Evolutionary conservation across 2,888 invertebrate species (phyloP), one percentile per base, ranked within the genome.

Genomic region (Abrostola tripartita): DNA sequence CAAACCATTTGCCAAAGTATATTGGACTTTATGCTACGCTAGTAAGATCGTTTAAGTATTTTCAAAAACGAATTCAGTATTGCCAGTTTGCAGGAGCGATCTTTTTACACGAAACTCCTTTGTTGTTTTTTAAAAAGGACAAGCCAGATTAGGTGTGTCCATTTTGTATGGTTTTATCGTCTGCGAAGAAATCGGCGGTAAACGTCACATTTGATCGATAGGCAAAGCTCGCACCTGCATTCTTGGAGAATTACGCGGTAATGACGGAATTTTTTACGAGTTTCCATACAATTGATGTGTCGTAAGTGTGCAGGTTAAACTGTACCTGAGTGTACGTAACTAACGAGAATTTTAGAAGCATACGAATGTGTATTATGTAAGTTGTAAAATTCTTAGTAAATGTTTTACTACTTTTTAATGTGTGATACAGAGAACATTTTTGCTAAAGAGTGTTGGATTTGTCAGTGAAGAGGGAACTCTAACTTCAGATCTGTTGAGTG

Each of bases 171-270:
- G 86, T 89, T 90, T 90, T 90, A 87, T 86, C 77, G 82, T 80
- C 70, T 75, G 78, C 84, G 77, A 77, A 80, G 76, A 81, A 70
- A 78, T 81, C 79, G 86, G 86, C 82, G 86, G 86, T 91, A 88
- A 92, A 92, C 90, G 93, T 88, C 92, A 92, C 83, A 82, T 74
- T 86, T 93, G 93, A 93, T 93, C 80, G 92, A 94, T 93, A 87
- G 82, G 74, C 61, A 51, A 52, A 56, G 67, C 78, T 86, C 76
- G 83, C 92, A 93, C 92, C 92, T 93, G 92, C 90, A 83, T 67
- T 77, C 74, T 78, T 71, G 51, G 68, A 77, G 79, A 80, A 77
- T 76, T 81, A 72, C 68, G 11, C 52, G 53, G 67, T 78, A 78
- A 81, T 81, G 70, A 71, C 53, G 65, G 52, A 40, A 12, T 35